phyloP scores from a whole-genome alignment of 2,113 vertebrate genomes.

The Apodemus speciosus region DNA sequence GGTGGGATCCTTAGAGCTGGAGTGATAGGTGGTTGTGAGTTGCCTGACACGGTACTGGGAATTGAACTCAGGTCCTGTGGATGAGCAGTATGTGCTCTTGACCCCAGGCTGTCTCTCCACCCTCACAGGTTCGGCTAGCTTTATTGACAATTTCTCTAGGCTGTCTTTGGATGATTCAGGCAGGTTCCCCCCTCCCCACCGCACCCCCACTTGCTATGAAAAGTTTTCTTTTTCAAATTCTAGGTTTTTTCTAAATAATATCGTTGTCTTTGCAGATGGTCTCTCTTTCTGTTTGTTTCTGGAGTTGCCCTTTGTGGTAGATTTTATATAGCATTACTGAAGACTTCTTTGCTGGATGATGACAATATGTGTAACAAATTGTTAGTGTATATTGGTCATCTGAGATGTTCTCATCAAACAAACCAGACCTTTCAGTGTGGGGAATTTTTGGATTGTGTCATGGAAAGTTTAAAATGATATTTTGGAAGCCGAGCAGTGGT shows the following conservation, averaged over 20 bases:
- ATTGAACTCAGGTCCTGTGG: not conserved
- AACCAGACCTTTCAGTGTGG: not conserved
- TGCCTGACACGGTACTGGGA: not conserved
- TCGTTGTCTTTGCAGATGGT: not conserved
- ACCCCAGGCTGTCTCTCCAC: not conserved
- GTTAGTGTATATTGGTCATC: not conserved
- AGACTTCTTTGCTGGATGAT: not conserved
- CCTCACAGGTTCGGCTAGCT: not conserved
- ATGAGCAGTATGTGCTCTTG: not conserved
- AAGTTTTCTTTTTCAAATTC: conserved; percentile 8
- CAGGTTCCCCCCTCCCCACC: not conserved
- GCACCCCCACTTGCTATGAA: not conserved
- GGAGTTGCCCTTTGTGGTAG: not conserved
- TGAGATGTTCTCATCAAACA: not conserved
- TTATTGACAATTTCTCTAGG: not conserved
- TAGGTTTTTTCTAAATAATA: not conserved
- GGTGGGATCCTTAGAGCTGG: not conserved
- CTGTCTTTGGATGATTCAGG: not conserved
- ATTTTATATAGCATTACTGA: not conserved
- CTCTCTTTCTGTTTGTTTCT: conserved; percentile 3
- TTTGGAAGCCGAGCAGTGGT: not conserved
- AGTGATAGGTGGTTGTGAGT: not conserved
- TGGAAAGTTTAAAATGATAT: not conserved
- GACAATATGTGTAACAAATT: not conserved
- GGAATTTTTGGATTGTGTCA: not conserved